A percentile compares a stretch with the other conserved stretches of the same genome.
These are phyloP conservation scores for Dipodomys stephensi DNA, from an alignment of 2,113 vertebrate genomes.

Conservation along the genomic window DNA sequence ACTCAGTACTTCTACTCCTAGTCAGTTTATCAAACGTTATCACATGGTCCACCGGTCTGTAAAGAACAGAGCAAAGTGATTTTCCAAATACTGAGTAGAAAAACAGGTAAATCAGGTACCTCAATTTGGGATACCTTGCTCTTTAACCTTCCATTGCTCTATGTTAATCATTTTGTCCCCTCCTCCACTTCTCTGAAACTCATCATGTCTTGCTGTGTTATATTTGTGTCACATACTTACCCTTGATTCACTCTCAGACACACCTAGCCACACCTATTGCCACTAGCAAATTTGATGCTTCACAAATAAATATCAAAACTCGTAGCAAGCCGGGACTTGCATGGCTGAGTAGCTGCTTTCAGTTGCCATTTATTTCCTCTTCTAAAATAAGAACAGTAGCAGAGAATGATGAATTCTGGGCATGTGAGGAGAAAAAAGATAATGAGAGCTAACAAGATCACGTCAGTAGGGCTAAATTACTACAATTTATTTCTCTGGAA, in stretches of 20 bases:
- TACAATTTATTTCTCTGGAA: constrained; percentile 12
- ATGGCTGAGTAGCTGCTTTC: constrained; percentile 27
- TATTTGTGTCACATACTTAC: constrained; percentile 49
- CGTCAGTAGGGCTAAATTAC: constrained; percentile 14
- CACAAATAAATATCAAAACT: constrained; percentile 55
- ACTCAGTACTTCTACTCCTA: constrained; percentile 32
- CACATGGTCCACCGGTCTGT: not conserved
- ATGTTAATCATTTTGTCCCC: constrained; percentile 37
- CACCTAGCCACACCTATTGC: constrained; percentile 55
- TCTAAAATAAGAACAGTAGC: constrained; percentile 61
- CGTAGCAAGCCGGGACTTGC: constrained; percentile 61
- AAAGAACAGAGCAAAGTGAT: constrained; percentile 49
- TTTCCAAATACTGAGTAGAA: constrained; percentile 50
- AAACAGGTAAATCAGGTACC: not conserved
- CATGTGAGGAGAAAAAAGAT: not conserved
- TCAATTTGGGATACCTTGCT: not conserved
- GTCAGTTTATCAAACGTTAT: constrained; percentile 9
- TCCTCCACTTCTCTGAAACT: constrained; percentile 42
- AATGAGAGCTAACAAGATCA: constrained; percentile 34
- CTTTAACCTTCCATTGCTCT: constrained; percentile 31
- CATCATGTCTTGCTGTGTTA: constrained; percentile 18
- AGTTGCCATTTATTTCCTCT: not conserved
- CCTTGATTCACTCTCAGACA: constrained; percentile 69
- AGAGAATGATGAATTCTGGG: constrained; percentile 49
- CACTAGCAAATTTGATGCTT: constrained; percentile 51